Conservation (phyloP, 2,113 vertebrate species). For the Saiga tatarica region DNA sequence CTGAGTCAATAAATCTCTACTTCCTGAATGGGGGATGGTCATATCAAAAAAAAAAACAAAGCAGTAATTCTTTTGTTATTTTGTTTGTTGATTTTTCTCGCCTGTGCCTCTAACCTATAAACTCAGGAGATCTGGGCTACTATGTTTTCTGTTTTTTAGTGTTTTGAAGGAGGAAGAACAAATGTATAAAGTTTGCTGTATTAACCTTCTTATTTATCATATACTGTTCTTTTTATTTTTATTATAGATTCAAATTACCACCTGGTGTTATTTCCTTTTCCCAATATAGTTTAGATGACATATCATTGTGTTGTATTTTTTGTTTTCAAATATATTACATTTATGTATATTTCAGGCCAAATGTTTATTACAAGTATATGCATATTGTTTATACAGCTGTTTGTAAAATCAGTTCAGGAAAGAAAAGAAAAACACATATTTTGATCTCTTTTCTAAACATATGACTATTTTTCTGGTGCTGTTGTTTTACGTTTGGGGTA, state of each 20-base stretch:
- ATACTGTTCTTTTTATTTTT: background rate
- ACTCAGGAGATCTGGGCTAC: background rate
- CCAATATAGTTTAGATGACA: background rate
- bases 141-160: background rate
- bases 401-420: background rate
- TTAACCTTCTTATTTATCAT: background rate
- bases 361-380: background rate
- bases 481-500: background rate
- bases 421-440: background rate
- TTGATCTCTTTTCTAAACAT: background rate
- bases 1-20: background rate
- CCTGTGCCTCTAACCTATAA: background rate
- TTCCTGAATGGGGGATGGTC: background rate
- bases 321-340: background rate
- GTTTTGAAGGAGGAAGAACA: background rate
- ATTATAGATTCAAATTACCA: background rate
- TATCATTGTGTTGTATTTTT: background rate
- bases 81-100: background rate
- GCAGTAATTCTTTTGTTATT: background rate
- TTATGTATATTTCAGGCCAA: background rate
- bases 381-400: background rate
- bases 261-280: background rate
- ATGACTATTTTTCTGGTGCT: background rate
- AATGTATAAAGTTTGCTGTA: background rate
- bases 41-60: background rate